Percentiles rank a stretch among this genome's conserved stretches.
phyloP scores from a whole-genome alignment of 1,140 invertebrate species.

The Hestina assimilis region DNA sequence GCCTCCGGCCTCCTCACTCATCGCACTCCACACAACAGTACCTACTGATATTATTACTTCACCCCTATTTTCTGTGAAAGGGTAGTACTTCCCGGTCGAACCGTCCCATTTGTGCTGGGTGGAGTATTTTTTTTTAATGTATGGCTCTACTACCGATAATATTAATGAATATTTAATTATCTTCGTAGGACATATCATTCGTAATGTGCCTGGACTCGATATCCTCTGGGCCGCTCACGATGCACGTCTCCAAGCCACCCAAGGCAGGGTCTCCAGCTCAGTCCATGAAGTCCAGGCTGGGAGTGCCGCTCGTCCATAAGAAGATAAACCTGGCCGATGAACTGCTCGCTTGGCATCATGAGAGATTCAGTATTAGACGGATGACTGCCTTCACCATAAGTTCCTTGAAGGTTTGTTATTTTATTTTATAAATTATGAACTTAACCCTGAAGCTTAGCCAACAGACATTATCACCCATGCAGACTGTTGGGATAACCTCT shows the following conservation, averaged over 20 bases:
- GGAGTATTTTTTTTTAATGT: neutral
- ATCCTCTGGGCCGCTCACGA: conserved; percentile 84
- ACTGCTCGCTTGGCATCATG: conserved; percentile 97
- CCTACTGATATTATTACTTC: no score
- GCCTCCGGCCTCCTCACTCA: no score
- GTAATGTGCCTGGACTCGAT: conserved; percentile 95
- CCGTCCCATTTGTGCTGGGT: no score
- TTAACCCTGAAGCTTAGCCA: no score
- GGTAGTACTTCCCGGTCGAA: no score
- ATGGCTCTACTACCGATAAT: neutral
- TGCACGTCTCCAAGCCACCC: conserved; percentile 98
- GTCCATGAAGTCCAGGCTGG: conserved; percentile 52
- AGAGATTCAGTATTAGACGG: conserved; percentile 94
- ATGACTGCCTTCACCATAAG: conserved; percentile 95
- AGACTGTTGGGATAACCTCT: no score
- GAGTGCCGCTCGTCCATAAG: conserved; percentile 85
- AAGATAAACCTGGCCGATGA: conserved; percentile 99
- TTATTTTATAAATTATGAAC: no score
- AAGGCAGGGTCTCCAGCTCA: conserved; percentile 88
- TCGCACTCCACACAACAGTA: no score
- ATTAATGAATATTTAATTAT: conserved; percentile 11
- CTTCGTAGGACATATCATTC: conserved; percentile 89
- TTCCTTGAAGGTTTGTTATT: conserved; percentile 47
- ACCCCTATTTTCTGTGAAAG: no score
- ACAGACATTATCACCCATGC: no score